phyloP scores from a whole-genome alignment of 2,888 invertebrate species.

The Abrostola triplasia region DNA sequence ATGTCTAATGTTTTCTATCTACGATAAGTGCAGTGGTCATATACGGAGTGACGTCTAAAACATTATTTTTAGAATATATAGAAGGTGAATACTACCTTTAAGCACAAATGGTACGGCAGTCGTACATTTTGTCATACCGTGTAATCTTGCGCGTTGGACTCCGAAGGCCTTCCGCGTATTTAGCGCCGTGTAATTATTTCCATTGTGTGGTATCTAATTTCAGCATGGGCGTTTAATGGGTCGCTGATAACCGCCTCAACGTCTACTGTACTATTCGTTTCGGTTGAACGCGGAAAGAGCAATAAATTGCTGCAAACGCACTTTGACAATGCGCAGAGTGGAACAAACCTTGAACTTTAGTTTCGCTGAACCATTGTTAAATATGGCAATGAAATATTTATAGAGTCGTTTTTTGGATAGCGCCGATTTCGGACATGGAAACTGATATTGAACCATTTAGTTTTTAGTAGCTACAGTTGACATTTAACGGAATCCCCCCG shows the following conservation, averaged over 20 bases:
- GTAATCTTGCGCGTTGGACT: slow-evolving; percentile 58
- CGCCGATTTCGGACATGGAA: slow-evolving; percentile 10
- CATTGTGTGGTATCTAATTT: slow-evolving; percentile 72
- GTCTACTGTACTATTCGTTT: slow-evolving; percentile 65
- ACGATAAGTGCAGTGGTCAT: too few species aligned
- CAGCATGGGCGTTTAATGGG: slow-evolving; percentile 79
- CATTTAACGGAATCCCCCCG: slow-evolving; percentile 33
- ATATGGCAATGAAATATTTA: slow-evolving; percentile 37
- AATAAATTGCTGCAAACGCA: slow-evolving; percentile 65
- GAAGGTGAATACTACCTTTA: neutral
- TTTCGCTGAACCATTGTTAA: slow-evolving; percentile 58
- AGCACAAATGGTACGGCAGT: slow-evolving; percentile 52
- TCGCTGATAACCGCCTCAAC: slow-evolving; percentile 65
- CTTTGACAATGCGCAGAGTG: slow-evolving; percentile 64
- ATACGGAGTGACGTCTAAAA: too few species aligned
- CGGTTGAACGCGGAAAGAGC: slow-evolving; percentile 73
- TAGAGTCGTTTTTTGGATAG: slow-evolving; percentile 12
- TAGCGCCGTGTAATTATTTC: slow-evolving; percentile 65
- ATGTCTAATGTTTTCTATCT: too few species aligned
- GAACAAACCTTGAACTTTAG: slow-evolving; percentile 74
- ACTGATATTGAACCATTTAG: slow-evolving; percentile 3
- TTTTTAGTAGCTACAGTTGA: slow-evolving; percentile 11
- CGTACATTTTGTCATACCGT: slow-evolving; percentile 59
- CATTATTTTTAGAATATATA: too few species aligned
- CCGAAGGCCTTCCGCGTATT: slow-evolving; percentile 66